phyloP scores from a whole-genome alignment of 2,113 vertebrate genomes.

The Poicephalus meyeri region DNA sequence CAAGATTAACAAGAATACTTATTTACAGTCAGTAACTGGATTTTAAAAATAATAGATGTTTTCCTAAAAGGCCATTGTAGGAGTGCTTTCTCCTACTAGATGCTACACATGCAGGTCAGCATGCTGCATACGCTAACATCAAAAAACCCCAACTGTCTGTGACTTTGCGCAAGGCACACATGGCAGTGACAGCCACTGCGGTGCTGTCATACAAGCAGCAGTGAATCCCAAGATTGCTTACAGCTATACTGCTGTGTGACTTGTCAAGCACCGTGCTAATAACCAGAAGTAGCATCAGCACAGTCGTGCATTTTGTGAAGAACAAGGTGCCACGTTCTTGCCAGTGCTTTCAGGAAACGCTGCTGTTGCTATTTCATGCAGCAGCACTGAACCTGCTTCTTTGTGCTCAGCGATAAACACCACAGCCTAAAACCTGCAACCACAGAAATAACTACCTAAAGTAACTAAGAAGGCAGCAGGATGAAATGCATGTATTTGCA shows the following conservation, averaged over 20 bases:
- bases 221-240: neutral
- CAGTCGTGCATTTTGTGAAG: neutral
- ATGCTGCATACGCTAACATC: neutral
- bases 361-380: neutral
- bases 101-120: neutral
- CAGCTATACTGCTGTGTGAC: neutral
- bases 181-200: neutral
- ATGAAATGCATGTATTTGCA: neutral
- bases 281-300: neutral
- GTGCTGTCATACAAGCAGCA: neutral
- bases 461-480: neutral
- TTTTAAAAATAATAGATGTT: neutral
- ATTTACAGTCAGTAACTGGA: neutral
- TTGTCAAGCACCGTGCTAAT: neutral
- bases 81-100: neutral
- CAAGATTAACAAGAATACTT: neutral
- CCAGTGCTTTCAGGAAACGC: neutral
- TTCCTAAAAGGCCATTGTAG: neutral
- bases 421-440: neutral
- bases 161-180: rapidly evolving
- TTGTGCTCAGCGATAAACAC: rapidly evolving
- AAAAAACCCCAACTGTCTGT: rapidly evolving
- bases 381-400: neutral
- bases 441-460: neutral
- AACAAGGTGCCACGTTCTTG: rapidly evolving